Evolutionary conservation across 2,113 vertebrate species (phyloP), one percentile per base, ranked within the genome.

Genomic region (Mirza zaza): DNA sequence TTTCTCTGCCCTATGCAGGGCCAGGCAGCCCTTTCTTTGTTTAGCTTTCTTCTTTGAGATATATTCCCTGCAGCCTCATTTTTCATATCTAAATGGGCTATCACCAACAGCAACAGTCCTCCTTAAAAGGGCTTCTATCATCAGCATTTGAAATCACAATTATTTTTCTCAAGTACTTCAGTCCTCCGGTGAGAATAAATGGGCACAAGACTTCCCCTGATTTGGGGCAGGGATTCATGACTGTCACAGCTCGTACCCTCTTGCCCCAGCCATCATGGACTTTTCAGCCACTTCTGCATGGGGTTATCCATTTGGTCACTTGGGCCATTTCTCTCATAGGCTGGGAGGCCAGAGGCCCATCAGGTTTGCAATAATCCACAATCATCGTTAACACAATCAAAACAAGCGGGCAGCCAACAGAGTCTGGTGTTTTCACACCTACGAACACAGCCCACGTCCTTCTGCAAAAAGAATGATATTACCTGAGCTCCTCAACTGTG

Each of bases 401-500:
- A 89, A 79, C 57, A 36, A 94, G 79, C 3, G 10, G 71, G 77
- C 61, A 25, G 90, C 82, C 34, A 48, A 48, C 45, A 23, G 1
- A 25, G 14, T 25, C 81, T 13, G 71, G 45, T 15, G 79, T 81
- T 61, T 39, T 65, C 70, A 82, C 65, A 27, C 20, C 15, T 10
- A 18, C 29, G 67, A 55, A 84, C 48, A 79, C 67, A 94, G 48
- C 48, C 77, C 85, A n/a, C 3, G 3, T 82, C 94, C 80, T 94
- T 94, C 68, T 36, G 8, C 73, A 45, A 36, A 86, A 75, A 97
- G 61, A 85, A 81, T 50, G 76, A 15, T 2, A 0, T 10, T 10
- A 86, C 79, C 70, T 94, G 93, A 63, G 80, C 70, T 93, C 70
- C 65, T 95, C 48, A 32, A 42, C 75, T 76, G 68, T 68, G 75